Conservation (phyloP, 2,113 vertebrate genomes). For the Myrmecophaga tridactyla region DNA sequence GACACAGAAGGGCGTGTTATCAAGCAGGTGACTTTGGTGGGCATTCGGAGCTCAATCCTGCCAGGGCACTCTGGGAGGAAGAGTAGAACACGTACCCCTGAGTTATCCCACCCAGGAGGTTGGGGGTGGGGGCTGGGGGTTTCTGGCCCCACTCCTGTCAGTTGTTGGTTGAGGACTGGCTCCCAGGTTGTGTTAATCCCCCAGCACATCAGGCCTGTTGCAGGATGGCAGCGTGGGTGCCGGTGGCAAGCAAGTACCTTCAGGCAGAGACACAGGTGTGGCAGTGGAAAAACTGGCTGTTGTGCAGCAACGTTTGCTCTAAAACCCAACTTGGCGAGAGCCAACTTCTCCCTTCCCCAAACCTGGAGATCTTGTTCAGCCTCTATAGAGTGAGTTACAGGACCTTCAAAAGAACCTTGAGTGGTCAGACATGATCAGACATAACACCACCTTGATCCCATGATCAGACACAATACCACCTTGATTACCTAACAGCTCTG, state of each 20-base stretch:
- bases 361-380: neutral
- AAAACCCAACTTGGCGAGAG: neutral
- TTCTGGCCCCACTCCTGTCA: neutral
- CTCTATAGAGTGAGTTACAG: neutral
- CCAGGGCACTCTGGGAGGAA: neutral
- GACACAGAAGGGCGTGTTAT: neutral
- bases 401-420: neutral
- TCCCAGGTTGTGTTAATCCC: neutral
- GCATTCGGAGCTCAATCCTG: neutral
- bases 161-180: neutral
- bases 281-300: neutral
- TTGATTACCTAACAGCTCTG: neutral
- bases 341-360: neutral
- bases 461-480: neutral
- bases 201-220: neutral
- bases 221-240: neutral
- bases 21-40: neutral
- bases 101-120: neutral
- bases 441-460: neutral
- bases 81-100: neutral
- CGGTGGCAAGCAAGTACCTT: neutral
- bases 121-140: too few relatives aligned
- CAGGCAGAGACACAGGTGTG: neutral
- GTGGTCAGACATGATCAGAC: neutral
- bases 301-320: neutral